These are phyloP conservation scores for Augochlora pura DNA, from an alignment of 1,140 invertebrate genomes.

Conservation along the genomic window DNA sequence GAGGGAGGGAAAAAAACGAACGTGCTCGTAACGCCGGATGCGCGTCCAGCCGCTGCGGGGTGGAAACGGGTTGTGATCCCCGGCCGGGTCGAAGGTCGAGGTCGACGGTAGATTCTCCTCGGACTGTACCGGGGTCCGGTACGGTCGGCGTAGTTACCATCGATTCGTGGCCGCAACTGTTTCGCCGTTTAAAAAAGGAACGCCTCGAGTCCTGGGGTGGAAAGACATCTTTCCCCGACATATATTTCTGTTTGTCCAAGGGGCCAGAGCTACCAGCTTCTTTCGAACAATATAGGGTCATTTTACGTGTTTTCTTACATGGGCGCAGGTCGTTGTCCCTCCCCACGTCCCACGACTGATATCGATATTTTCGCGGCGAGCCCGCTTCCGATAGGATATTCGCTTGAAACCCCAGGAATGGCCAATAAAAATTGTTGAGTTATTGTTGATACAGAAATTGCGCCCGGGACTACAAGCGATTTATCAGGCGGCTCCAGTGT, in stretches of 20 bases:
- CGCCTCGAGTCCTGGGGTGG: slow-evolving; percentile 67
- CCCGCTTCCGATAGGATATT: background rate
- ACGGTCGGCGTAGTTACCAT: slow-evolving; percentile 79
- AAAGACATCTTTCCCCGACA: slow-evolving; percentile 76
- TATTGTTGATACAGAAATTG: background rate
- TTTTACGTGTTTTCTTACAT: slow-evolving; percentile 67
- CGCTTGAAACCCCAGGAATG: background rate
- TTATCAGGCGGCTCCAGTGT: too few species aligned
- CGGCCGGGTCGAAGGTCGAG: slow-evolving; percentile 23
- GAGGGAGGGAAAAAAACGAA: background rate
- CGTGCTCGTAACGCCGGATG: background rate
- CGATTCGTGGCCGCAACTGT: slow-evolving; percentile 80
- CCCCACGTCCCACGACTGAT: background rate
- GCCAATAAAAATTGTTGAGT: background rate
- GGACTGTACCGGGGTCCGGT: slow-evolving; percentile 77
- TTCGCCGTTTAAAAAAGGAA: slow-evolving; percentile 78
- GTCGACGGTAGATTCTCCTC: slow-evolving; percentile 32
- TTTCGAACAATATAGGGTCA: slow-evolving; percentile 69
- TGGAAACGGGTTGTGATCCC: background rate
- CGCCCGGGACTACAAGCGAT: background rate
- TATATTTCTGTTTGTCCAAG: slow-evolving; percentile 79
- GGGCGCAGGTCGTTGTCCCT: slow-evolving; percentile 42
- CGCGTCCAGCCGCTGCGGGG: too few species aligned
- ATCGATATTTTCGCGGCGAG: slow-evolving; percentile 9
- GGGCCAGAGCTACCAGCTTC: slow-evolving; percentile 60